Percentiles rank a stretch among this genome's conserved stretches.
Conservation (phyloP, 1,140 invertebrate genomes). For the Amyelois transitella region DNA sequence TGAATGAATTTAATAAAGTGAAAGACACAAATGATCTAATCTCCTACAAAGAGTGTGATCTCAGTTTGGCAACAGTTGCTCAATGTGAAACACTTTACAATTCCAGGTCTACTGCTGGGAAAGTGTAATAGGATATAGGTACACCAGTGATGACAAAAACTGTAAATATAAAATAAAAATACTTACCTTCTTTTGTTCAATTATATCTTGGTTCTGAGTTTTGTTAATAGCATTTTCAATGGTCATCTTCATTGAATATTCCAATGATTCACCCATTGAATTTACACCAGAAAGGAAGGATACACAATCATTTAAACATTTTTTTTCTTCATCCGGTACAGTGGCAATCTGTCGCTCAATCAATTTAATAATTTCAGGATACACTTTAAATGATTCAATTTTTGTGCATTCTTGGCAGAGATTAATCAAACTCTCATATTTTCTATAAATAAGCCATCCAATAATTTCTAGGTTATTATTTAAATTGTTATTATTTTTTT, state of each 20-base stretch:
- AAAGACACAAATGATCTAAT: too few species aligned
- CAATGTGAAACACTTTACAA: too few species aligned
- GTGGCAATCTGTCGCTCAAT: conserved; percentile 32
- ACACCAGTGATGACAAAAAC: too few species aligned
- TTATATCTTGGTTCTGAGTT: conserved; percentile 74
- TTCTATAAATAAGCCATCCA: conserved; percentile 81
- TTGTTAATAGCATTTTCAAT: conserved; percentile 73
- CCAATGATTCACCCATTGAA: conserved; percentile 38
- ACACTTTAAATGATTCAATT: conserved; percentile 38
- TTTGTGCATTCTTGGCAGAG: conserved; percentile 44
- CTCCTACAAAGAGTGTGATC: too few species aligned
- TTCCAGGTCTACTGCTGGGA: too few species aligned
- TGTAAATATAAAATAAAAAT: conserved; percentile 6
- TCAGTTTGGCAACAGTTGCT: too few species aligned
- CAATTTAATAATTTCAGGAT: conserved; percentile 41
- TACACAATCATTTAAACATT: conserved; percentile 33
- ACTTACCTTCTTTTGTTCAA: conserved; percentile 72
- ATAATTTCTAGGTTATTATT: conserved; percentile 80
- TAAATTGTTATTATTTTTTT: conserved; percentile 70
- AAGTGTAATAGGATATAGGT: too few species aligned
- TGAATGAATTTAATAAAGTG: too few species aligned
- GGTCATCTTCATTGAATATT: conserved; percentile 66
- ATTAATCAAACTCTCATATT: conserved; percentile 76
- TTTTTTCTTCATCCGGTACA: conserved; percentile 33
- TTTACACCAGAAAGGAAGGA: conserved; percentile 28